Percentiles rank a stretch among this genome's conserved stretches.
Conservation (phyloP, 2,888 invertebrate genomes). For the Acronicta psi region DNA sequence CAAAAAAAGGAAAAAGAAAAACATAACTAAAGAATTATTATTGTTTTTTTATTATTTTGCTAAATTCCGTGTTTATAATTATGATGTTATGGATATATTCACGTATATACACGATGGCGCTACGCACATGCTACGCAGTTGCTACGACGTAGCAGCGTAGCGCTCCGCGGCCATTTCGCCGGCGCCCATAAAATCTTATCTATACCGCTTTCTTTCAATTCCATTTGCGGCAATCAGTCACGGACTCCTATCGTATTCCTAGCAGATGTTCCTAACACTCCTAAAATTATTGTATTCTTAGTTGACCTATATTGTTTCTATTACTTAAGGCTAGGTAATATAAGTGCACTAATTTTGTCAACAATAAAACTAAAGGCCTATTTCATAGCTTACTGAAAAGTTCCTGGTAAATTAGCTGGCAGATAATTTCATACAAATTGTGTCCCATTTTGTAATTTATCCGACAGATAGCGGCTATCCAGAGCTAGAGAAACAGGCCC, state of each 20-base stretch:
- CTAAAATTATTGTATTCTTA: slow-evolving; percentile 24
- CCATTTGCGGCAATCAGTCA: slow-evolving; percentile 36
- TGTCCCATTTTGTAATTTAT: no score
- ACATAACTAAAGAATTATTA: no score
- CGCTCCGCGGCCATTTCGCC: slow-evolving; percentile 12
- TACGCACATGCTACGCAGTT: slow-evolving; percentile 14
- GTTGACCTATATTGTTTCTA: slow-evolving; percentile 8
- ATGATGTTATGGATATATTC: no score
- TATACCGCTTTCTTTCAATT: slow-evolving; percentile 35
- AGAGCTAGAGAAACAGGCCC: no score
- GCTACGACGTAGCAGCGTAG: slow-evolving; percentile 40
- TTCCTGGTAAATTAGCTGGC: no score
- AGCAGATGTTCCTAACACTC: slow-evolving; percentile 21
- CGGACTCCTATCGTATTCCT: slow-evolving; percentile 8
- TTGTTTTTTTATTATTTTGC: no score
- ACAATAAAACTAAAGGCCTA: slow-evolving; percentile 34
- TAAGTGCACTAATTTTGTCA: slow-evolving; percentile 21
- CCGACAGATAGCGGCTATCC: no score
- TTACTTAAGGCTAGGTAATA: slow-evolving; percentile 9
- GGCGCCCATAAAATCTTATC: slow-evolving; percentile 38
- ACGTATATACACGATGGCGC: neutral
- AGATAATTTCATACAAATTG: no score
- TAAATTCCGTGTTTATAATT: no score
- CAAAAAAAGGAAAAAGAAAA: no score
- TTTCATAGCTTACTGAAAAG: no score